Evolutionary conservation across 1,140 invertebrate genomes (phyloP).

Genomic region (Rhizoglyphus robini): DNA sequence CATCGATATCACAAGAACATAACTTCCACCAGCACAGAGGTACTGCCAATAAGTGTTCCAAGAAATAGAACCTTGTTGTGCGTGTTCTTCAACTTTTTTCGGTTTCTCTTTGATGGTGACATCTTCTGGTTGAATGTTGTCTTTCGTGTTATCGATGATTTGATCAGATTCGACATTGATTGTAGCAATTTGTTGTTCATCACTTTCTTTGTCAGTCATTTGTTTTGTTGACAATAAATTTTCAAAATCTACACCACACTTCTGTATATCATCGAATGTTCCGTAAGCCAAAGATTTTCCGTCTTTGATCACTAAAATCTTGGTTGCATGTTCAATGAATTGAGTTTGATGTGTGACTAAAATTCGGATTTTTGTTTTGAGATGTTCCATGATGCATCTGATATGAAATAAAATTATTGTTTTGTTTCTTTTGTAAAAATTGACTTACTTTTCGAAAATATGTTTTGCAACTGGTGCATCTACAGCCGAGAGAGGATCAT

Average conservation of each 20-base stretch:
- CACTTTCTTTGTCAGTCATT: not conserved
- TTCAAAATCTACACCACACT: slow-evolving; percentile 18
- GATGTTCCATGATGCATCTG: slow-evolving; percentile 20
- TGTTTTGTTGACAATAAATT: slow-evolving; percentile 5
- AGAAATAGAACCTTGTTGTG: slow-evolving; percentile 4
- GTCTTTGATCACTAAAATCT: slow-evolving; percentile 59
- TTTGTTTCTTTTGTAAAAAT: too few relatives aligned
- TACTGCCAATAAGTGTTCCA: slow-evolving; percentile 19
- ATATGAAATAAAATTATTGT: too few relatives aligned
- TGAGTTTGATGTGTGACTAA: slow-evolving; percentile 37
- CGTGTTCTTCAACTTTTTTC: slow-evolving; percentile 18
- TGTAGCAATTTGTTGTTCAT: not conserved
- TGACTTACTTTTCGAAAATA: slow-evolving; percentile 41
- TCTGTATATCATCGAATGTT: slow-evolving; percentile 13
- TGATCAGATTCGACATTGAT: not conserved
- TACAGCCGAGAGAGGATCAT: slow-evolving; percentile 34
- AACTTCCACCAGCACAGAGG: not conserved
- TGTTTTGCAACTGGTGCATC: slow-evolving; percentile 34
- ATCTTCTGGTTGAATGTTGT: not conserved
- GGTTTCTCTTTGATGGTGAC: slow-evolving; percentile 1
- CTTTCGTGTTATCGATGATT: not conserved
- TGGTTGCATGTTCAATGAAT: slow-evolving; percentile 50
- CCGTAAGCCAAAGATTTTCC: slow-evolving; percentile 13
- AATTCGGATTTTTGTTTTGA: slow-evolving; percentile 27
- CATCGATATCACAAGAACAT: not conserved